phyloP scores from a whole-genome alignment of 1,140 invertebrate species.

The Brachionus calyciflorus region DNA sequence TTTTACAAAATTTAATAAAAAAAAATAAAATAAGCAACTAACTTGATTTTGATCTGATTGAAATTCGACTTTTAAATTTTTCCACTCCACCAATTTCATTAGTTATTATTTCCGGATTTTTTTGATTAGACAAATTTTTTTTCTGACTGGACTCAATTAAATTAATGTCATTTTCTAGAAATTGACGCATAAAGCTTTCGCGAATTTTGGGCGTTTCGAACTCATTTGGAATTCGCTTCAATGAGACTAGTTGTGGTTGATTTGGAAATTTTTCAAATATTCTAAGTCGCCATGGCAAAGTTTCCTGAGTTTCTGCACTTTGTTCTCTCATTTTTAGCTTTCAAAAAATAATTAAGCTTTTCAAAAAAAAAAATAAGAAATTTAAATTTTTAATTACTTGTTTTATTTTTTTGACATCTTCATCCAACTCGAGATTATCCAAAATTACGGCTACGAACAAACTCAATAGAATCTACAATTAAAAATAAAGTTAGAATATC shows the following conservation, averaged over 20 bases:
- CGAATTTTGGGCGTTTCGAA: slow-evolving; percentile 92
- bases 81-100: not conserved
- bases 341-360: slow-evolving; percentile 39
- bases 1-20: not conserved
- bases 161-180: slow-evolving; percentile 67
- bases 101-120: not conserved
- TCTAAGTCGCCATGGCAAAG: slow-evolving; percentile 84
- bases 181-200: slow-evolving; percentile 97
- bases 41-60: not conserved
- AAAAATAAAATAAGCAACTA: not conserved
- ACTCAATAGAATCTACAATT: slow-evolving; percentile 87
- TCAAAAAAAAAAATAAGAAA: not conserved
- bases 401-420: slow-evolving; percentile 98
- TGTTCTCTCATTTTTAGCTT: slow-evolving; percentile 87
- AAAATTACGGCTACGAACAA: slow-evolving; percentile 99
- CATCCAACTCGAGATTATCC: slow-evolving; percentile 97
- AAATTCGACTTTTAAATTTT: not conserved
- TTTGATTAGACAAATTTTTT: slow-evolving; percentile 46
- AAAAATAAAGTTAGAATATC: slow-evolving; percentile 28
- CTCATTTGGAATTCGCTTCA: slow-evolving; percentile 90
- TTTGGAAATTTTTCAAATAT: slow-evolving; percentile 99
- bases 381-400: slow-evolving; percentile 64
- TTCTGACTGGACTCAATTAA: slow-evolving; percentile 49
- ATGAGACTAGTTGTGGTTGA: slow-evolving; percentile 92
- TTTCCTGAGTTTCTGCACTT: slow-evolving; percentile 88